phyloP scores from a whole-genome alignment of 2,888 invertebrate species.

The Amitus sp. region DNA sequence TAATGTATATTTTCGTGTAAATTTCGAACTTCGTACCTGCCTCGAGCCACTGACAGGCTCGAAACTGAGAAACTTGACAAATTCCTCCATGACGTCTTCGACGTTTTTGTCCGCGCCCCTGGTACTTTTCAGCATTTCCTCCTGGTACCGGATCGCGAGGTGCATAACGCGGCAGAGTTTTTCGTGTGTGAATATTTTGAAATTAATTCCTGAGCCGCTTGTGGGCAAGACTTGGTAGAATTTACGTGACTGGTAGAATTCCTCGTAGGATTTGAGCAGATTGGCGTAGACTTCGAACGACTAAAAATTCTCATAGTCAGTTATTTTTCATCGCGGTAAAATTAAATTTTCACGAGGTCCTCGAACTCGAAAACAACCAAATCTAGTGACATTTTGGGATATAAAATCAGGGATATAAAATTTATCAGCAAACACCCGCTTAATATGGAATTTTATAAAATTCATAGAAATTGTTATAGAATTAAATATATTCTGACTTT shows the following conservation, averaged over 20 bases:
- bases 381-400: too few species aligned
- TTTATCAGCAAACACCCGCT: too few species aligned
- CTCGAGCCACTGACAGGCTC: neutral
- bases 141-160: slow-evolving; percentile 54
- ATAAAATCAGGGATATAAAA: too few species aligned
- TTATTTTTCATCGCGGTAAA: slow-evolving; percentile 20
- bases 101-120: slow-evolving; percentile 50
- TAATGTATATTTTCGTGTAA: too few species aligned
- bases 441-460: too few species aligned
- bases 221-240: slow-evolving; percentile 53
- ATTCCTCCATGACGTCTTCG: slow-evolving; percentile 59
- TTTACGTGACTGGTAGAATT: slow-evolving; percentile 50
- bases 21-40: too few species aligned
- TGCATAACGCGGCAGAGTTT: slow-evolving; percentile 55
- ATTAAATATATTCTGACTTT: too few species aligned
- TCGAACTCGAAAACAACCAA: too few species aligned
- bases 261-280: slow-evolving; percentile 52
- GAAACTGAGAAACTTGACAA: slow-evolving; percentile 52
- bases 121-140: slow-evolving; percentile 52
- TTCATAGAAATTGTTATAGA: too few species aligned
- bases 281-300: slow-evolving; percentile 51
- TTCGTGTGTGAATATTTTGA: slow-evolving; percentile 59
- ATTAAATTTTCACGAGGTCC: too few species aligned
- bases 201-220: slow-evolving; percentile 56
- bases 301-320: slow-evolving; percentile 27